Conservation (phyloP, 2,797 vertebrate genomes). For the Tapirus indicus region DNA sequence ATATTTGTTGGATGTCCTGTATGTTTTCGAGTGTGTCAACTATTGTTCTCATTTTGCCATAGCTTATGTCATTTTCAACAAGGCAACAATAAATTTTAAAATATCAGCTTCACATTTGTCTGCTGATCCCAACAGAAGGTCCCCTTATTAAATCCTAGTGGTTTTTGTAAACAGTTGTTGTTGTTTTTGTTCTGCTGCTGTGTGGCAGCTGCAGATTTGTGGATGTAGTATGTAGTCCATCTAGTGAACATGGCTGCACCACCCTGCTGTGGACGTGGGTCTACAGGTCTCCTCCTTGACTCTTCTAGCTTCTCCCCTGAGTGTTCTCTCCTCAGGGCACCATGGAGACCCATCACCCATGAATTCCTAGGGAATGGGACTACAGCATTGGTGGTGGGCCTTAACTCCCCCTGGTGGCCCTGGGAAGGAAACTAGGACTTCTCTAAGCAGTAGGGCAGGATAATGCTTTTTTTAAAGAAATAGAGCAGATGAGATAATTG, state of each 20-base stretch:
- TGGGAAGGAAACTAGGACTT: background rate
- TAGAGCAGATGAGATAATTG: background rate
- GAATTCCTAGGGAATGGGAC: too few species aligned
- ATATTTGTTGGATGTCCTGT: background rate
- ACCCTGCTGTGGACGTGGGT: background rate
- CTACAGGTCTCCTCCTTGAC: background rate
- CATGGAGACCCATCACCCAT: accelerated
- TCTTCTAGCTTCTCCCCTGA: background rate
- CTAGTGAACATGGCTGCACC: background rate
- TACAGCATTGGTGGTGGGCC: accelerated
- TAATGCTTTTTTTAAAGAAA: background rate
- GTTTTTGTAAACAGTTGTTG: background rate
- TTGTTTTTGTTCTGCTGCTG: background rate
- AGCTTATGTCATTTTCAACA: background rate
- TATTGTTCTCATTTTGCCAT: background rate
- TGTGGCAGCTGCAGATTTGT: background rate
- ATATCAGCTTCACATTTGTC: background rate
- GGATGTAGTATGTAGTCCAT: background rate
- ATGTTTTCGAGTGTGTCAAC: background rate
- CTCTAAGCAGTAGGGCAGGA: background rate
- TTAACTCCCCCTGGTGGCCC: background rate
- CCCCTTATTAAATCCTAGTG: background rate
- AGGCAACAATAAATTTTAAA: too few species aligned
- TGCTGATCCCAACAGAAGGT: background rate
- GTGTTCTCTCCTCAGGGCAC: accelerated